phyloP scores from a whole-genome alignment of 1,140 invertebrate species.

The Mercenaria mercenaria region DNA sequence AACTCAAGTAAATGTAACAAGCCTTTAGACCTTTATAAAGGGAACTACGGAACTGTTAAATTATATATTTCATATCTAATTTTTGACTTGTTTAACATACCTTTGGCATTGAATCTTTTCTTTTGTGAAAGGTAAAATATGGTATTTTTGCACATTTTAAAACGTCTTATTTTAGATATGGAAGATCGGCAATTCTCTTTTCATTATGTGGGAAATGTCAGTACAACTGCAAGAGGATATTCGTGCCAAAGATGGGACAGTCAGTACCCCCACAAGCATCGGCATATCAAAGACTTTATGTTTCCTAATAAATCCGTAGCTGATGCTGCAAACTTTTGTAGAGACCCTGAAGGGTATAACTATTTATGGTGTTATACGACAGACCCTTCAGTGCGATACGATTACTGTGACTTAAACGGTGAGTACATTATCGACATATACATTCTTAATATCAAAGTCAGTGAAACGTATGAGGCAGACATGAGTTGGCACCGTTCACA shows the following conservation, averaged over 20 bases:
- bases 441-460: too few relatives aligned
- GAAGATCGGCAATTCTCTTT: not conserved
- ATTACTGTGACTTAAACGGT: not conserved
- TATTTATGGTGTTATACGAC: slow-evolving; percentile 47
- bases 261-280: not conserved
- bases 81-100: too few relatives aligned
- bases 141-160: too few relatives aligned
- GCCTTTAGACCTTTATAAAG: too few relatives aligned
- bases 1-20: too few relatives aligned
- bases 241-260: slow-evolving; percentile 18
- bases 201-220: not conserved
- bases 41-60: too few relatives aligned
- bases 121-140: too few relatives aligned
- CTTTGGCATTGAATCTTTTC: too few relatives aligned
- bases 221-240: not conserved
- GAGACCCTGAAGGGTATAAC: not conserved
- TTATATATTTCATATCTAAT: too few relatives aligned
- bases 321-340: slow-evolving; percentile 43
- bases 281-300: not conserved
- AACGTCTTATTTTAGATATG: not conserved
- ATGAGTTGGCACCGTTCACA: too few relatives aligned
- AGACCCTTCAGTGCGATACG: not conserved
- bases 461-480: too few relatives aligned
- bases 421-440: too few relatives aligned
- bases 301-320: not conserved